Evolutionary conservation across 2,113 vertebrate species (phyloP).

Genomic region (Protobothrops flavoviridis): DNA sequence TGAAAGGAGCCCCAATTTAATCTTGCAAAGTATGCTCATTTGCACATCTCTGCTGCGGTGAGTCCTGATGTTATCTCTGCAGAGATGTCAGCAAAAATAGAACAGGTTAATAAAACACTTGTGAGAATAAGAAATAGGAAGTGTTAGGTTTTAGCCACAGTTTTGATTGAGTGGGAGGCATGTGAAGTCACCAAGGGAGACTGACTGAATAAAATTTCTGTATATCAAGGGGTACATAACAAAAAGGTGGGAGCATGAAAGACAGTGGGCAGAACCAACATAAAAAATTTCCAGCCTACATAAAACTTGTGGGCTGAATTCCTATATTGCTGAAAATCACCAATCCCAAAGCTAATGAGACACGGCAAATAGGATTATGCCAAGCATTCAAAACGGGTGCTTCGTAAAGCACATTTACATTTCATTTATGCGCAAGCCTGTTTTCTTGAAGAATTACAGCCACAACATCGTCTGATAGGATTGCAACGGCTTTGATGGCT

Average conservation of each 20-base stretch:
- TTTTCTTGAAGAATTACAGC: background rate
- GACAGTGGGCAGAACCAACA: background rate
- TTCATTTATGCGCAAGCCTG: background rate
- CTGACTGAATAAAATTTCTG: conserved; percentile 13
- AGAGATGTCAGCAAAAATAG: conserved; percentile 59
- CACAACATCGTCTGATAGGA: background rate
- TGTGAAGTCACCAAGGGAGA: background rate
- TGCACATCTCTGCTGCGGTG: conserved; percentile 38
- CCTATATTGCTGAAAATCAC: background rate
- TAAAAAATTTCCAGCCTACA: background rate
- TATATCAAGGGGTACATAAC: background rate
- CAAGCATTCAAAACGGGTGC: background rate
- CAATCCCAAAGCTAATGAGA: background rate
- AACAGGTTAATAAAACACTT: conserved; percentile 56
- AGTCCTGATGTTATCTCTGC: conserved; percentile 32
- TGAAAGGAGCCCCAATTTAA: conserved; percentile 42
- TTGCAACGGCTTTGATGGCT: background rate
- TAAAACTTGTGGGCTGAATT: background rate
- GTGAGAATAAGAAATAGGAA: conserved; percentile 45
- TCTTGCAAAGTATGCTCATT: conserved; percentile 48
- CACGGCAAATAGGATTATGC: background rate
- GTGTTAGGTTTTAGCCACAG: conserved; percentile 4
- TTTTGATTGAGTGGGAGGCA: conserved; percentile 1
- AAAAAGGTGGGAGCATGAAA: background rate
- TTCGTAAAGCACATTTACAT: background rate